Conservation (phyloP, 2,113 vertebrate genomes). For the Leucopsar rothschildi region DNA sequence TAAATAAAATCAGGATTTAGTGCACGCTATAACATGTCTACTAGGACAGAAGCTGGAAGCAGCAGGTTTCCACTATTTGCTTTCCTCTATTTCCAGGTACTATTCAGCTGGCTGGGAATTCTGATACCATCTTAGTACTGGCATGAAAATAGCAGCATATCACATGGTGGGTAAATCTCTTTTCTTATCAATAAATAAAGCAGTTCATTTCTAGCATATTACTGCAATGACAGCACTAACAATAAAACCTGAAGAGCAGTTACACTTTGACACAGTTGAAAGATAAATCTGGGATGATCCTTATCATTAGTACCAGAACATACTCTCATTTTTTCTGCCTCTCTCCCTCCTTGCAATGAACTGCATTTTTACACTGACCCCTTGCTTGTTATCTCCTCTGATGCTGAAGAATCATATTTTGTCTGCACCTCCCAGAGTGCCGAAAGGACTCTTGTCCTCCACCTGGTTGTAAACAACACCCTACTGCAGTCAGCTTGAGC, state of each 20-base stretch:
- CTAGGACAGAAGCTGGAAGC: neutral
- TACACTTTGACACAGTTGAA: neutral
- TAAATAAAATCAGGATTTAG: neutral
- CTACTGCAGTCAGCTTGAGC: neutral
- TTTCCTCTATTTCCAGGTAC: neutral
- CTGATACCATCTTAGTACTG: neutral
- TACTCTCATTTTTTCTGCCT: neutral
- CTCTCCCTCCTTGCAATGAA: neutral
- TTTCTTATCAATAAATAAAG: slow-evolving; percentile 3
- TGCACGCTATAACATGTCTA: neutral
- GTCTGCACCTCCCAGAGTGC: neutral
- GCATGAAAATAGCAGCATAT: neutral
- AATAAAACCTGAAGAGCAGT: neutral
- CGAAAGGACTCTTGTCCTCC: neutral
- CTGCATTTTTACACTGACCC: neutral
- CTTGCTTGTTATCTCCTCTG: neutral
- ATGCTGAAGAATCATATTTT: neutral
- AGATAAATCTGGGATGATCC: neutral
- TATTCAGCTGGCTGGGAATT: neutral
- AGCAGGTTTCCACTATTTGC: neutral
- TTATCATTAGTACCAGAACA: neutral
- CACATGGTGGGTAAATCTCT: neutral
- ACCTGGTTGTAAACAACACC: neutral
- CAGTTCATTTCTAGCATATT: neutral
- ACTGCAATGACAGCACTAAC: neutral